phyloP scores from a whole-genome alignment of 2,113 vertebrate species.

The Phodopus roborovskii region DNA sequence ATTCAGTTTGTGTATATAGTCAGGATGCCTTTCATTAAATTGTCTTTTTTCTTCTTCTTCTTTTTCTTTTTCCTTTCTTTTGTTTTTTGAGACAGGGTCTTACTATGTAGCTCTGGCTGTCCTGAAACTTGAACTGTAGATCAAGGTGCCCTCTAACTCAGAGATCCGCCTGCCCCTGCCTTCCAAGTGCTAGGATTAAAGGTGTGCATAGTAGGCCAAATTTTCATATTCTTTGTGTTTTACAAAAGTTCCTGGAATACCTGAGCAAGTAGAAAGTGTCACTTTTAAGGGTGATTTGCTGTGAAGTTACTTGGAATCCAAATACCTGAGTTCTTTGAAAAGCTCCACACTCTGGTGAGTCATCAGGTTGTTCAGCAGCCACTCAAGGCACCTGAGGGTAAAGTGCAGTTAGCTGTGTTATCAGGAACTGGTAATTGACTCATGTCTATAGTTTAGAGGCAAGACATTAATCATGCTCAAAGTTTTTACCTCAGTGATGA shows the following conservation, averaged over 20 bases:
- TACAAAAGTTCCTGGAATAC: conserved; percentile 6
- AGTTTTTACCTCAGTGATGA: conserved; percentile 54
- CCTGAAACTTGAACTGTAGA: not conserved
- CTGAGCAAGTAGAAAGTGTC: conserved; percentile 37
- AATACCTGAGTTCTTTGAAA: conserved; percentile 97
- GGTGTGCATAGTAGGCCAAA: no score
- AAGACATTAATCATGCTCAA: conserved; percentile 71
- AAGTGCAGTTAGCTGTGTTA: conserved; percentile 59
- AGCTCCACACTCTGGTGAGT: conserved; percentile 97
- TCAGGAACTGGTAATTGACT: conserved; percentile 1
- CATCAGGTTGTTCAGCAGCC: conserved; percentile 99
- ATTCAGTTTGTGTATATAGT: conserved; percentile 23
- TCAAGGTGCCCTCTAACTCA: not conserved
- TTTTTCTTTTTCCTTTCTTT: no score
- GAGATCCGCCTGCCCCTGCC: not conserved
- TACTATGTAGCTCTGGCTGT: not conserved
- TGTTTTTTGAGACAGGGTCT: not conserved
- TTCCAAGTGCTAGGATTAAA: not conserved
- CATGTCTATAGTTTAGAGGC: conserved; percentile 51
- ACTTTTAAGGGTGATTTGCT: conserved; percentile 43
- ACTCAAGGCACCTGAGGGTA: conserved; percentile 94
- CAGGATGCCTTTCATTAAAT: conserved; percentile 33
- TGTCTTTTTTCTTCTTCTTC: not conserved
- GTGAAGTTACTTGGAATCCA: conserved; percentile 60
- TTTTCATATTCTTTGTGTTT: conserved; percentile 38